Percentiles rank a stretch among this genome's conserved stretches.
Evolutionary conservation across 2,888 invertebrate genomes (phyloP).

Genomic region (Lasioglossum zephyrum): DNA sequence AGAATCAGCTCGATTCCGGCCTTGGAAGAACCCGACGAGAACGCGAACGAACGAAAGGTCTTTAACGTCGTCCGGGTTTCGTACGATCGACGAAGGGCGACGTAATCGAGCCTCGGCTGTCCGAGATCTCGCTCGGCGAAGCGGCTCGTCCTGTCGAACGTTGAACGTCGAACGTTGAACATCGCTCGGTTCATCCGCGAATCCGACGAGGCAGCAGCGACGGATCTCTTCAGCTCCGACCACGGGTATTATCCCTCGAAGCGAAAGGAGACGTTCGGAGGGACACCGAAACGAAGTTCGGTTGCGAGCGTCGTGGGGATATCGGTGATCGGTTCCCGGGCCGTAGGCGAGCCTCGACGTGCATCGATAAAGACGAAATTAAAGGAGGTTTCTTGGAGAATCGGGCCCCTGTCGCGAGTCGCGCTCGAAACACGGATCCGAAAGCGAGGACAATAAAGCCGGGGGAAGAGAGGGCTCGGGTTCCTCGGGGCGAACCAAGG

Average conservation of each 20-base stretch:
- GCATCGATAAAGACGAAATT: slow-evolving; percentile 36
- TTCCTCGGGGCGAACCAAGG: neutral
- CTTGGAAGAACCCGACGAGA: neutral
- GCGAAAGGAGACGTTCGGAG: slow-evolving; percentile 39
- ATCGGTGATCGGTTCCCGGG: slow-evolving; percentile 10
- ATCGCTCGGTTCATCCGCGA: slow-evolving; percentile 24
- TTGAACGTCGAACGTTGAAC: neutral
- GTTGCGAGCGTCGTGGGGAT: slow-evolving; percentile 12
- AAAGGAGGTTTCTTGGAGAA: slow-evolving; percentile 28
- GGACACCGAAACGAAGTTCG: slow-evolving; percentile 10
- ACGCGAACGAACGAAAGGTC: slow-evolving; percentile 4
- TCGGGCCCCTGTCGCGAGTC: slow-evolving; percentile 40
- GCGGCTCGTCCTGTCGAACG: slow-evolving; percentile 48
- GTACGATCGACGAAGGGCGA: slow-evolving; percentile 58
- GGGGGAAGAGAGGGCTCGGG: slow-evolving; percentile 23
- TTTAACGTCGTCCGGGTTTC: slow-evolving; percentile 54
- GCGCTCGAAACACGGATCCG: slow-evolving; percentile 40
- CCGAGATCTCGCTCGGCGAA: slow-evolving; percentile 48
- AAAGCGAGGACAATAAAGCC: slow-evolving; percentile 52
- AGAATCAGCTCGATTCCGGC: slow-evolving; percentile 11
- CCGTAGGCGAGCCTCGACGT: neutral
- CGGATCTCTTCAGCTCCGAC: slow-evolving; percentile 22
- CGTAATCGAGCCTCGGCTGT: slow-evolving; percentile 70
- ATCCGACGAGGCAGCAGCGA: slow-evolving; percentile 25
- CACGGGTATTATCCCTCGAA: neutral